phyloP scores from a whole-genome alignment of 2,113 vertebrate species.

The Oreamnos americanus region DNA sequence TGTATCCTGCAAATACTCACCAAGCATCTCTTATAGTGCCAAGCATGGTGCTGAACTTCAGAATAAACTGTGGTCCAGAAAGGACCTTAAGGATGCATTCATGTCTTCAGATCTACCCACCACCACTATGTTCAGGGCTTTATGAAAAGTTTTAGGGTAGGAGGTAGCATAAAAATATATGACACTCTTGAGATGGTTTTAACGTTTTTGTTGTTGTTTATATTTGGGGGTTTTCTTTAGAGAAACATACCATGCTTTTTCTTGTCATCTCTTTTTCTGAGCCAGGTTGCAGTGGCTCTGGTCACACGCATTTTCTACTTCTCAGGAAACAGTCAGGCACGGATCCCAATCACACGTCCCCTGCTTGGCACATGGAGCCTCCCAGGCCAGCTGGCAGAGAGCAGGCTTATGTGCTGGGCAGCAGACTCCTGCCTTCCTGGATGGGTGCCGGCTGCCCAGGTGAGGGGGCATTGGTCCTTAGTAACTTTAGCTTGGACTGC shows the following conservation, averaged over 20 bases:
- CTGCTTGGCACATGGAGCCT: constrained; percentile 30
- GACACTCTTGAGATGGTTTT: neutral
- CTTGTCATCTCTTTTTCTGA: neutral
- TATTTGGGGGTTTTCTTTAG: neutral
- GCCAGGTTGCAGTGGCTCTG: neutral
- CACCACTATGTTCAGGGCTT: neutral
- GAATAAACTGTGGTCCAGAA: neutral
- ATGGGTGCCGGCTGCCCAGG: constrained; percentile 28
- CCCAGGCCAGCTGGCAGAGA: constrained; percentile 52
- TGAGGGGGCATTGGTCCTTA: neutral
- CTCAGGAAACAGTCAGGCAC: constrained; percentile 9
- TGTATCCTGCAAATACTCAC: neutral
- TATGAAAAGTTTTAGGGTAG: neutral
- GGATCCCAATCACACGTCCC: constrained; percentile 31
- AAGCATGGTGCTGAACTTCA: neutral
- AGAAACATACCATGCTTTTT: neutral
- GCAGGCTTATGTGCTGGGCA: constrained; percentile 14
- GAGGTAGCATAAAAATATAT: neutral
- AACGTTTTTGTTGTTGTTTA: neutral
- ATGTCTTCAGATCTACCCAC: neutral
- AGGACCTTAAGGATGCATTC: neutral
- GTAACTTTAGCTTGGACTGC: neutral
- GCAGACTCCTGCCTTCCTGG: constrained; percentile 29
- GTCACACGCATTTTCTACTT: neutral
- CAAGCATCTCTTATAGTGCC: fast-evolving